phyloP scores from a whole-genome alignment of 2,113 vertebrate species.

The Chelonoidis abingdonii region DNA sequence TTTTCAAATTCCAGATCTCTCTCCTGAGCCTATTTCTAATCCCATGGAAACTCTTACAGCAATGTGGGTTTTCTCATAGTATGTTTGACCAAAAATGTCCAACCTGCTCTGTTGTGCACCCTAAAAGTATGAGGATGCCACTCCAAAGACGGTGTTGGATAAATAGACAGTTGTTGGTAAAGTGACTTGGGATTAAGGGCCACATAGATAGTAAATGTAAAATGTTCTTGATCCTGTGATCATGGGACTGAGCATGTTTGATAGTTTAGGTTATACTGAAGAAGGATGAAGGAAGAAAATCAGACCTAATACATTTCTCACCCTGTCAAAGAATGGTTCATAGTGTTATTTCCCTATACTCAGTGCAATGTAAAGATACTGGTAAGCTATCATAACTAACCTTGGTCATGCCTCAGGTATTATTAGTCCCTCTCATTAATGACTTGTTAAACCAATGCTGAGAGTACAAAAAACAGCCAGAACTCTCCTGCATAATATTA shows the following conservation, averaged over 20 bases:
- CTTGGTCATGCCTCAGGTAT: neutral
- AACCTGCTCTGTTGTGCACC: rapidly evolving
- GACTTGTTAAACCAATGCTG: neutral
- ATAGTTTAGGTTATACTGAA: neutral
- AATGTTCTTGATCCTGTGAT: neutral
- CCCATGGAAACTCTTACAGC: rapidly evolving
- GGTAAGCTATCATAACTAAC: neutral
- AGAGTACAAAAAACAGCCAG: neutral
- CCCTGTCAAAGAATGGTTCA: neutral
- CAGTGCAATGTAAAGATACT: neutral
- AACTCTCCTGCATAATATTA: neutral
- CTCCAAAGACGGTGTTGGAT: neutral
- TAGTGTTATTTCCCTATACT: neutral
- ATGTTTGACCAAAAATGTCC: neutral
- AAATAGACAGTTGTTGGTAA: rapidly evolving
- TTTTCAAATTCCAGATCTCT: neutral
- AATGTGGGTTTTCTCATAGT: neutral
- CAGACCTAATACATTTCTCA: neutral
- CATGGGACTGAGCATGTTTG: neutral
- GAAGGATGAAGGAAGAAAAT: neutral
- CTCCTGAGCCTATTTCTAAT: neutral
- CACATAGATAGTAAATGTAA: neutral
- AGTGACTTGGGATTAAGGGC: neutral
- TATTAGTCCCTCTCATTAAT: neutral
- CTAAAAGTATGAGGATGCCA: rapidly evolving